phyloP scores from a whole-genome alignment of 2,113 vertebrate genomes.

The Stercorarius parasiticus region DNA sequence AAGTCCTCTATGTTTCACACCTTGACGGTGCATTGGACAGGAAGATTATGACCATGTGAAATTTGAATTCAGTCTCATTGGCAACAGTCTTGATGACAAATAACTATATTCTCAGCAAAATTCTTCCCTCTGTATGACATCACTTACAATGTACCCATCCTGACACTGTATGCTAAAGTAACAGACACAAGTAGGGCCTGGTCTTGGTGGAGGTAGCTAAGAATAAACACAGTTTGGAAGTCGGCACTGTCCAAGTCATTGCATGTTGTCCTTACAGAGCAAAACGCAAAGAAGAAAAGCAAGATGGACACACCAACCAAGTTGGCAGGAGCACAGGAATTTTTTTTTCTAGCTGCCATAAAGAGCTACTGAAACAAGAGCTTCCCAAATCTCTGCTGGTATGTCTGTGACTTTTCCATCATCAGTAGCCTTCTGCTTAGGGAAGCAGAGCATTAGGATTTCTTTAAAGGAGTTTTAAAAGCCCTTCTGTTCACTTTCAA shows the following conservation, averaged over 20 bases:
- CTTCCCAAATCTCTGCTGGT: constrained; percentile 50
- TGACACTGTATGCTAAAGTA: not conserved
- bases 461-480: constrained; percentile 53
- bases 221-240: not conserved
- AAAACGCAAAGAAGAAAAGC: not conserved
- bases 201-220: not conserved
- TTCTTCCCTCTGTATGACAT: not conserved
- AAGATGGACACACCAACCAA: not conserved
- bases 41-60: not conserved
- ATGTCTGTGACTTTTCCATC: constrained; percentile 59
- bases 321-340: constrained; percentile 23
- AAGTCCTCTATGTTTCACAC: not conserved
- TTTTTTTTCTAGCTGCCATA: not conserved
- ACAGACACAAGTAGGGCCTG: not conserved
- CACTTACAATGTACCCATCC: not conserved
- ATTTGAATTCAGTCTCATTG: not conserved
- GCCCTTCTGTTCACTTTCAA: constrained; percentile 61
- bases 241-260: not conserved
- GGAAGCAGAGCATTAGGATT: constrained; percentile 52
- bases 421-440: constrained; percentile 48
- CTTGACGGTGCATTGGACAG: not conserved
- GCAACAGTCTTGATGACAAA: not conserved
- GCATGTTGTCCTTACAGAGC: not conserved
- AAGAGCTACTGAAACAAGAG: constrained; percentile 50
- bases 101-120: not conserved